Evolutionary conservation across 1,140 invertebrate genomes (phyloP), one percentile per base, ranked within the genome.

Genomic region (Bombus affinis): DNA sequence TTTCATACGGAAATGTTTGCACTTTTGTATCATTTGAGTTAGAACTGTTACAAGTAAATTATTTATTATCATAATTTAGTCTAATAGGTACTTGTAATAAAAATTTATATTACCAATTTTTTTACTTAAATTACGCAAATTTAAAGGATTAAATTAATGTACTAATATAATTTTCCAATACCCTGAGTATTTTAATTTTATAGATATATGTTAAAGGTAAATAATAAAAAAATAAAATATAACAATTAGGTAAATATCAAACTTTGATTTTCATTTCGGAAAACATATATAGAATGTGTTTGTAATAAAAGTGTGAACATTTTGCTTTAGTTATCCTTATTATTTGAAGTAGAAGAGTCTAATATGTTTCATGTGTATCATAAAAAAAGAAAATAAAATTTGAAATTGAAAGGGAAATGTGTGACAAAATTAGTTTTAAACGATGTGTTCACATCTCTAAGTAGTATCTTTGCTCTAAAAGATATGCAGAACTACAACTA

Each of bases 391-490:
- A 81, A 9, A 74, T 42, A 15, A 35, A 75, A 35, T 35, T 57
- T 53, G n/a, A 75, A 86, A 59, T 44, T 57, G 76, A 70, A 71
- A 42, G 18, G 9, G 39, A 39, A 68, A 35, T n/a, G 1, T 62
- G 13, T 75, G 62, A 82, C 32, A 32, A 39, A 42, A 72, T 39
- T 82, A 78, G 75, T 81, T 78, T 59, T 35, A 71, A 78, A 44
- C 9, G 0, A 84, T 79, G 75, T 78, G 39, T 87, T 81, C 37
- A 66, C 12, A 83, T 87, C 53, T 84, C 25, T 57, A 79, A 73
- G 22, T 10, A 73, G 42, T 1, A 79, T 66, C 1, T 57, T 68
- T 10, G 18, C 65, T 70, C n/a, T 57, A 83, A 39, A 78, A 68
- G 42, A 83, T 82, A 47, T 59, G 47, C 32, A 59, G 25, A 47